These are phyloP conservation scores for Agrochola macilenta DNA, from an alignment of 2,888 invertebrate species.

Conservation along the genomic window DNA sequence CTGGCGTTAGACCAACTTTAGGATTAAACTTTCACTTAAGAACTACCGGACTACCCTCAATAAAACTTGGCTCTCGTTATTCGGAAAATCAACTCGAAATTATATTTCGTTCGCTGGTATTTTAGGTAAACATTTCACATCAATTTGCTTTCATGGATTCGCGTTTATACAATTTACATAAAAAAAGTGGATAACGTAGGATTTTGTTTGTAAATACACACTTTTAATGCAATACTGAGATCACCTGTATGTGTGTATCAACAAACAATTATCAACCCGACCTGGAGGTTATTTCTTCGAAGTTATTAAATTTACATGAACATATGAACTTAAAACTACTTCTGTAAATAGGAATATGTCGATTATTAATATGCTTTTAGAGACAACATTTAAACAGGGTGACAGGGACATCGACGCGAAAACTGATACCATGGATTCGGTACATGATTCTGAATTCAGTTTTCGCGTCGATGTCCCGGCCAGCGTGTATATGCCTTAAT, in stretches of 20 bases:
- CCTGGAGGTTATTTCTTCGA: conserved; percentile 20
- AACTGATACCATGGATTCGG: too few species aligned
- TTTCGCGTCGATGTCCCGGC: too few species aligned
- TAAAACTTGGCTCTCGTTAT: neutral
- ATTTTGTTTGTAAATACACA: conserved; percentile 11
- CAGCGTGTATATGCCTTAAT: neutral
- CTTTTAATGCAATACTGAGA: neutral
- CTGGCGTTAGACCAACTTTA: neutral
- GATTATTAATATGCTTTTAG: too few species aligned
- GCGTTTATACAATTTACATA: neutral
- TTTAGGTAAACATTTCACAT: conserved; percentile 10
- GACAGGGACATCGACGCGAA: too few species aligned
- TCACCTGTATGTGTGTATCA: too few species aligned
- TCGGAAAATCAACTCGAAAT: neutral
- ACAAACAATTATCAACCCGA: conserved; percentile 31
- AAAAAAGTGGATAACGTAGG: neutral
- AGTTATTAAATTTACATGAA: conserved; percentile 20
- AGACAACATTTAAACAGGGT: too few species aligned
- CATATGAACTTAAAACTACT: neutral
- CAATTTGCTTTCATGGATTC: neutral
- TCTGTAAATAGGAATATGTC: neutral
- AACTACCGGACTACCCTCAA: neutral
- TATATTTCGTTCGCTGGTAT: neutral
- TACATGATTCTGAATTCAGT: too few species aligned
- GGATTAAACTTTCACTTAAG: neutral